phyloP scores from a whole-genome alignment of 2,888 invertebrate species.

The Andrena chrysosceles region DNA sequence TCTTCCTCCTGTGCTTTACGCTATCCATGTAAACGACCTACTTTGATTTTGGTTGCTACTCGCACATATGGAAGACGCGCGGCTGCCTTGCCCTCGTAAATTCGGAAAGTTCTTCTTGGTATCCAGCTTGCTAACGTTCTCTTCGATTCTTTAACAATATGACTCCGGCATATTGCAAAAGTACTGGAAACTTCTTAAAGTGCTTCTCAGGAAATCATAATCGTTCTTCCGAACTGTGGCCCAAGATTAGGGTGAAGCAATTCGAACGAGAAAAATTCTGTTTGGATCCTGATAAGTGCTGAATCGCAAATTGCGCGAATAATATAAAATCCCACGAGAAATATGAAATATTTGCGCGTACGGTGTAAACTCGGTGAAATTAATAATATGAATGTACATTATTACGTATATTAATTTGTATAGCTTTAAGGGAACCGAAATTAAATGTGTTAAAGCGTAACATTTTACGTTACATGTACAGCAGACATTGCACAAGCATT shows the following conservation, averaged over 20 bases:
- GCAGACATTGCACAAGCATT: no score
- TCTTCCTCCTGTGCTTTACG: slow-evolving; percentile 32
- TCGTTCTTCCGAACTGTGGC: slow-evolving; percentile 48
- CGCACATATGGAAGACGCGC: slow-evolving; percentile 30
- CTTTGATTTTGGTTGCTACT: slow-evolving; percentile 59
- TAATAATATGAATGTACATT: not conserved
- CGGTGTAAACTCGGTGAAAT: not conserved
- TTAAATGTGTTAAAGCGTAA: no score
- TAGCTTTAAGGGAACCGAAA: no score
- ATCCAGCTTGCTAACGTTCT: slow-evolving; percentile 49
- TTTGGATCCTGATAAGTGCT: not conserved
- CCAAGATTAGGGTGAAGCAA: slow-evolving; percentile 31
- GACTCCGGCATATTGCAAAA: slow-evolving; percentile 61
- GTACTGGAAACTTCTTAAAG: slow-evolving; percentile 53
- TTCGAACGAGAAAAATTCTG: not conserved
- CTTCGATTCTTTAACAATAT: slow-evolving; percentile 65
- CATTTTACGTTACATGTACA: no score
- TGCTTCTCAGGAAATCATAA: slow-evolving; percentile 47
- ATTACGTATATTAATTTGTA: not conserved
- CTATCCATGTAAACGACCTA: slow-evolving; percentile 62
- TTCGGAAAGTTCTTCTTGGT: slow-evolving; percentile 62
- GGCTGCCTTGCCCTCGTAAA: slow-evolving; percentile 54
- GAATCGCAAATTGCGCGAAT: not conserved
- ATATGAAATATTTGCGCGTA: not conserved
- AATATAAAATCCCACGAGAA: not conserved